Percentiles rank a stretch among this genome's conserved stretches.
Conservation (phyloP, 2,888 invertebrate species). For the Sinopyrophorus schimmeli region DNA sequence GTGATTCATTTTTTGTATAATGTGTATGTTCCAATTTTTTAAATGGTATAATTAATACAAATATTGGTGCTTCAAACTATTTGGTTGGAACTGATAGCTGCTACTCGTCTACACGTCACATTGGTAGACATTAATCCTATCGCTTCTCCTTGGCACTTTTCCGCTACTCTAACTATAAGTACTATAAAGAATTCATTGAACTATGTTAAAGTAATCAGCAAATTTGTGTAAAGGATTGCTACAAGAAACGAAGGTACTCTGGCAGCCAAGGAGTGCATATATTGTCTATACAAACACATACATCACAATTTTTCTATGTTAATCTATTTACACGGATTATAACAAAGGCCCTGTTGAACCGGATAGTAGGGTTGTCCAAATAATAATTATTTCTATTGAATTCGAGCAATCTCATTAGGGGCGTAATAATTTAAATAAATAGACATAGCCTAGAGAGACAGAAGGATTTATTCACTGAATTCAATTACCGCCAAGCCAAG, state of each 20-base stretch:
- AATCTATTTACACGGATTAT: conserved; percentile 51
- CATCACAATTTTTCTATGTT: conserved; percentile 54
- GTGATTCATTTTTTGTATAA: conserved; percentile 41
- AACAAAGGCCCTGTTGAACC: conserved; percentile 49
- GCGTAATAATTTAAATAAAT: conserved; percentile 35
- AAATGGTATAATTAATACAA: conserved; percentile 50
- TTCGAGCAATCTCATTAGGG: conserved; percentile 1
- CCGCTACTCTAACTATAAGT: too few relatives aligned
- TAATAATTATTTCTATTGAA: too few relatives aligned
- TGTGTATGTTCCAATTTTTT: conserved; percentile 41
- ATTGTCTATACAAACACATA: conserved; percentile 55
- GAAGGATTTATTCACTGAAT: conserved; percentile 28
- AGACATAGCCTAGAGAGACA: conserved; percentile 33
- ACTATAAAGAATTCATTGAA: too few relatives aligned
- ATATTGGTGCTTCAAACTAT: conserved; percentile 55
- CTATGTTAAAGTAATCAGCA: too few relatives aligned
- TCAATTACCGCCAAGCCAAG: conserved; percentile 73
- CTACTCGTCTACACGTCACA: conserved; percentile 40
- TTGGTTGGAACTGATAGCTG: conserved; percentile 50
- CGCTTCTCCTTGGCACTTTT: conserved; percentile 43
- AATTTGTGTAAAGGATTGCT: too few relatives aligned
- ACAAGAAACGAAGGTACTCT: too few relatives aligned
- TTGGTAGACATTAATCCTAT: conserved; percentile 46
- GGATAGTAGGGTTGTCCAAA: conserved; percentile 27
- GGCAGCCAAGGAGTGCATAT: conserved; percentile 50